Evolutionary conservation across 2,797 vertebrate genomes (phyloP), one percentile per base, ranked within the genome.

Genomic region (Coreius guichenoti): DNA sequence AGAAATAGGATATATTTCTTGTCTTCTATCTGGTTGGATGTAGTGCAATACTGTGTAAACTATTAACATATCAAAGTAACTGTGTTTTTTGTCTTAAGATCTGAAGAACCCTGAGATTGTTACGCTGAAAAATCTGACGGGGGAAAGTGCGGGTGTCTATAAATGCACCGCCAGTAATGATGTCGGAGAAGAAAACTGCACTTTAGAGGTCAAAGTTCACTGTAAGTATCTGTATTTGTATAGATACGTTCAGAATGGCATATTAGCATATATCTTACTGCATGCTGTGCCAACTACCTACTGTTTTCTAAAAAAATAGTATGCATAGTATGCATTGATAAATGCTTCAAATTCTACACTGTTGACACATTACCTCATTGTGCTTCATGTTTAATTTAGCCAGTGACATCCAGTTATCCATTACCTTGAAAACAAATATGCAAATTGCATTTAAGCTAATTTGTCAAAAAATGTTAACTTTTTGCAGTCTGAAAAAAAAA

Each of bases 161-260:
- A 94, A 92, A 26, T 97, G 96, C 85, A 92, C 92, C 1, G 96
- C 96, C 26, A 94, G 92, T 90, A 97, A 97, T 0, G 96, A 96
- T 80, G 96, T 95, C 5, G 96, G 96, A 0, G 94, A 94, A 82
- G 94, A 96, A n/a, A 96, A 89, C 90, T 97, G 96, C 67, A 88
- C 82, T 12, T 76, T 96, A 5, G 93, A 94, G 82, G 94, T 97
- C 88, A 95, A 93, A 0, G 95, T 97, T 68, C 94, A 94, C 89
- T 93, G 96, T 97, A 91, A 96, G 96, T 96, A 89, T 67, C 49
- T 43, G 26, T 73, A 45, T 29, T 29, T 84, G 5, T 58, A 72
- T 77, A 36, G 8, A 21, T 54, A 31, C 26, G 1, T 77, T 69
- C 2, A 45, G 29, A 72, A 61, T 16, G 13, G 29, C 19, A 49